Base-by-base conservation (phyloP, 2,797 vertebrate species). In the Lutra lutra region DNA sequence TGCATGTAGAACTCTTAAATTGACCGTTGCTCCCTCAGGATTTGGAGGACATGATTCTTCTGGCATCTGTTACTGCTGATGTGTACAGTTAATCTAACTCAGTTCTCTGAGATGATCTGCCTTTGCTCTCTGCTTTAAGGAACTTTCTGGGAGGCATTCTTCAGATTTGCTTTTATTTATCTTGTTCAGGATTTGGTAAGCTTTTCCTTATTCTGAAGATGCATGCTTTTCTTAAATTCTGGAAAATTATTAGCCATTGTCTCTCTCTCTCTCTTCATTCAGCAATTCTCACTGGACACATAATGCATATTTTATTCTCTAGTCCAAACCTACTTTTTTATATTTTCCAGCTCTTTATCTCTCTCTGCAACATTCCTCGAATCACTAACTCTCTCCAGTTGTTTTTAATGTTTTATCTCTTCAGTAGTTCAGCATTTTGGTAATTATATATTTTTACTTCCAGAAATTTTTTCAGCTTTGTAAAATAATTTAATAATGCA, bases 401-500 rank as follows among this genome's bases (percentile, higher is more conserved):
- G 12, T 84, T 83, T 83, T 58, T 87, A 91, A 91, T 68, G 54
- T 51, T 86, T 72, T 62, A 83, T 3, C 35, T 40, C 2, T 32
- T n/a, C 25, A 46, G 11, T n/a, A 23, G 20, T 73, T 85, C 79
- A 91, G 85, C 91, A 25, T 89, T 40, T 85, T 35, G 87, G 23
- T 84, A 32, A 40, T 46, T 60, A 88, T 70, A 72, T 82, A 80
- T 77, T 82, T 66, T 94, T 58, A 97, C 56, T 95, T 89, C 78
- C 35, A 88, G 29, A 96, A 66, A 79, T n/a, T 23, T 66, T 77
- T 85, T n/a, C 29, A 13, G 23, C 46, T 83, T 85, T 86, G 23
- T 73, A 25, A 80, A 95, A 58, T 40, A 43, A 11, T 60, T 84
- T 68, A 86, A 77, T 68, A 86, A 77, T 79, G 13, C 20, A 7